These are phyloP conservation scores for Nasua narica DNA, from an alignment of 2,797 vertebrate genomes.

Conservation along the genomic window DNA sequence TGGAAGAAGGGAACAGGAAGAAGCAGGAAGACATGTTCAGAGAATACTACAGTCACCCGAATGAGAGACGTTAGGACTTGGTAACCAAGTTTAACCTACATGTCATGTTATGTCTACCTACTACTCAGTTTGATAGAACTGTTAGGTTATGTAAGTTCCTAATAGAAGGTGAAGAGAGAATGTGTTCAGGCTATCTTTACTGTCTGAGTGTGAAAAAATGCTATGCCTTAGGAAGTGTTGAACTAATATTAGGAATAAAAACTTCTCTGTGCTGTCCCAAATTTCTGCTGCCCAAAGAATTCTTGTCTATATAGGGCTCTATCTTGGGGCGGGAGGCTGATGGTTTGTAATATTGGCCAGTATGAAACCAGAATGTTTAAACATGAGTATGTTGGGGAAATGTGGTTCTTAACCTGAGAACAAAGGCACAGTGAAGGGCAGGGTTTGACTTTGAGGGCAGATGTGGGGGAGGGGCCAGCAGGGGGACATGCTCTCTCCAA, in stretches of 20 bases:
- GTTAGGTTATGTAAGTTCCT: neutral
- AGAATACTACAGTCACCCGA: neutral
- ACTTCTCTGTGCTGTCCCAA: neutral
- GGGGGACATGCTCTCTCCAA: accelerated
- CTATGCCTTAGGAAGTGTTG: neutral
- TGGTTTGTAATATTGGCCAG: neutral
- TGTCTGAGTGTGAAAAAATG: neutral
- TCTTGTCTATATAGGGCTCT: neutral
- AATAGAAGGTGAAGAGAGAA: neutral
- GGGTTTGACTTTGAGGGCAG: neutral
- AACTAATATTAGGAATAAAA: neutral
- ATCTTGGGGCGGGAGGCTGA: neutral
- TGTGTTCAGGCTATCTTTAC: neutral
- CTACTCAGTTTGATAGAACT: neutral
- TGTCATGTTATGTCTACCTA: neutral
- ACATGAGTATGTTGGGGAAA: neutral
- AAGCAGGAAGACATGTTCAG: neutral
- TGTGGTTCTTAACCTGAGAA: neutral
- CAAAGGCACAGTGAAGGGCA: neutral
- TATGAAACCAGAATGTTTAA: neutral
- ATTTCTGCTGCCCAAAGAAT: neutral
- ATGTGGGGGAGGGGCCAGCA: no score
- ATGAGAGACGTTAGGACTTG: neutral
- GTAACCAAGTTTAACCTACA: neutral
- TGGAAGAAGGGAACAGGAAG: neutral